phyloP scores from a whole-genome alignment of 2,797 vertebrate species.

The Helostoma temminkii region DNA sequence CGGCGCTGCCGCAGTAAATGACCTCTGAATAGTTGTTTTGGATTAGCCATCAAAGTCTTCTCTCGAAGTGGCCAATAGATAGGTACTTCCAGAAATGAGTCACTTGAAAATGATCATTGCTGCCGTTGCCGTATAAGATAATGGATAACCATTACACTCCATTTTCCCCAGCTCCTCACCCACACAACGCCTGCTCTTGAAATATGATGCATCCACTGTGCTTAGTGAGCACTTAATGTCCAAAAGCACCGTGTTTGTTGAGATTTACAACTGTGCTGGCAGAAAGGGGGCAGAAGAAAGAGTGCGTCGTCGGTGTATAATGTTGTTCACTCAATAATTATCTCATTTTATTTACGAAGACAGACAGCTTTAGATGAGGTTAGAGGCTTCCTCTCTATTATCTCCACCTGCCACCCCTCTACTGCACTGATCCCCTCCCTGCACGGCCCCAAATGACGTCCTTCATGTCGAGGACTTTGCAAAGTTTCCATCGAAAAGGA shows the following conservation, averaged over 20 bases:
- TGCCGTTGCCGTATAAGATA: constrained; percentile 82
- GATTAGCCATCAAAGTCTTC: constrained; percentile 84
- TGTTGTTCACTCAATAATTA: constrained; percentile 85
- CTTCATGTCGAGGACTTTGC: constrained; percentile 77
- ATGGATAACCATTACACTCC: constrained; percentile 85
- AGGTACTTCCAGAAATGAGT: constrained; percentile 85
- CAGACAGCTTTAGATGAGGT: constrained; percentile 79
- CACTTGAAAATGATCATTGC: constrained; percentile 86
- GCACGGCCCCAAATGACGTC: constrained; percentile 66
- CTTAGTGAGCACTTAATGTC: constrained; percentile 86
- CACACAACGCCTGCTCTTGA: constrained; percentile 85
- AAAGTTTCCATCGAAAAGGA: constrained; percentile 66
- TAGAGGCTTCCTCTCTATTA: constrained; percentile 80
- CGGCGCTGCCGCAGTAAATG: constrained; percentile 60
- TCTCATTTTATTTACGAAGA: constrained; percentile 87
- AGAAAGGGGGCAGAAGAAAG: constrained; percentile 64
- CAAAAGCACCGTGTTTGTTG: constrained; percentile 81
- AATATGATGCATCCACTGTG: constrained; percentile 85
- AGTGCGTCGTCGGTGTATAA: constrained; percentile 74
- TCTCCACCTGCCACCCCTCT: constrained; percentile 67
- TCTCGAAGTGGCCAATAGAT: constrained; percentile 80
- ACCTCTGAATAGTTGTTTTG: constrained; percentile 83
- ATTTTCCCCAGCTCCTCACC: constrained; percentile 80
- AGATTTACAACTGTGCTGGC: constrained; percentile 81
- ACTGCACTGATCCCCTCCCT: neutral